Base-by-base conservation (phyloP, 2,797 vertebrate genomes). In the Manis javanica region DNA sequence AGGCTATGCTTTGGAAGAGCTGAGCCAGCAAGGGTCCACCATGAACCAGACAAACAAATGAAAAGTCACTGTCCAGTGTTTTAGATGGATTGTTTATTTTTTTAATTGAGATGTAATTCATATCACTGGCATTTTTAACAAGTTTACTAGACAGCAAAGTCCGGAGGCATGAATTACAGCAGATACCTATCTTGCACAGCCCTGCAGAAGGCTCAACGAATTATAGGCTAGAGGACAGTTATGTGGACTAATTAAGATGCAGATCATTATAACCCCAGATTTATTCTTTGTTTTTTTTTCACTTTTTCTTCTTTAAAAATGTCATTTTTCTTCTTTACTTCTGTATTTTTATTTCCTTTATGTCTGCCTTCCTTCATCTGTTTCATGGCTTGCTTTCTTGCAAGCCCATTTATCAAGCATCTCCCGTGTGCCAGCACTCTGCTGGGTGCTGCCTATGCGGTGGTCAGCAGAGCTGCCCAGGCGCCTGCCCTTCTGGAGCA, bases 111-210 rank as follows among this genome's bases (percentile, higher is more conserved):
- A 19, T 39, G 12, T 46, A 77, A 64, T 26, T 91, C 46, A 46
- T 18, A 75, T 51, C 55, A 37, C 34, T 82, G 29, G 59, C 61
- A 14, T 61, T 14, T 69, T 75, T n/a, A 79, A 29, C 1, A 53
- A 61, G 55, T 34, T 91, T 49, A n/a, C 49, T 71, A 53, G 49
- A 57, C 23, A 53, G 64, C n/a, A 71, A 91, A 78, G 68, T 61
- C 11, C 21, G 39, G 51, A 9, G 14, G 53, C 11, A 18, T 55
- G 34, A 59, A n/a, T 75, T 64, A 14, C 5, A 37, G 31, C 26
- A 3, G 11, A 26, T 34, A 24, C 18, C 26, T 18, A 29, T 46
- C 57, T 39, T 1, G 1, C 1, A 0, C 0, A 2, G 15, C 24
- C 61, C 64, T 0, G 0, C 14, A 21, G 51, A 55, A n/a, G 57